Conservation (phyloP, 2,113 vertebrate species). For the Brachionichthys hirsutus region DNA sequence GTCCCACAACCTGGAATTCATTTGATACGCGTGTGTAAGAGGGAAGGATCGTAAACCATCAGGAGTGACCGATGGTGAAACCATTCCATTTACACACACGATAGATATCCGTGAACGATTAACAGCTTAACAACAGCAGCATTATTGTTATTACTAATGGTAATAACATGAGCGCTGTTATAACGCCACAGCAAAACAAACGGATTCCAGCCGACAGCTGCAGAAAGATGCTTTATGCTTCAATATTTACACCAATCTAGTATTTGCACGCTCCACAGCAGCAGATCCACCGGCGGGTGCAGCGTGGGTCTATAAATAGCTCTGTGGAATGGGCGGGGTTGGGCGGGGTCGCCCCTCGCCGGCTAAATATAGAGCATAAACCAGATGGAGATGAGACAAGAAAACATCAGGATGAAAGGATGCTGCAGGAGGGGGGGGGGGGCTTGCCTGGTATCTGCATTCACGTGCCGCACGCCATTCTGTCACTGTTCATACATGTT, state of each 20-base stretch:
- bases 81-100: too few relatives aligned
- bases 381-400: slow-evolving; percentile 54
- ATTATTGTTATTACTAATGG: too few relatives aligned
- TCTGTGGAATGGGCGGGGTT: slow-evolving; percentile 27
- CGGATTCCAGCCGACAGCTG: too few relatives aligned
- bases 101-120: too few relatives aligned
- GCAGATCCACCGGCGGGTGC: slow-evolving; percentile 19
- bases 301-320: slow-evolving; percentile 60
- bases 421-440: not conserved
- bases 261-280: not conserved
- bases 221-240: too few relatives aligned
- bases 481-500: not conserved
- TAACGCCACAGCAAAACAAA: too few relatives aligned
- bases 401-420: slow-evolving; percentile 43
- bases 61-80: too few relatives aligned
- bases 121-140: too few relatives aligned
- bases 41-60: too few relatives aligned
- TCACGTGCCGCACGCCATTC: slow-evolving; percentile 34
- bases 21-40: too few relatives aligned
- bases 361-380: slow-evolving; percentile 64
- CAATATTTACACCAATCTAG: not conserved
- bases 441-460: slow-evolving; percentile 24
- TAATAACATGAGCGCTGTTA: too few relatives aligned
- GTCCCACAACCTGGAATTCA: too few relatives aligned
- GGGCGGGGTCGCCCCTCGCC: slow-evolving; percentile 45